Evolutionary conservation across 2,888 invertebrate genomes (phyloP), one percentile per base, ranked within the genome.

Genomic region (Perithous albicinctus): DNA sequence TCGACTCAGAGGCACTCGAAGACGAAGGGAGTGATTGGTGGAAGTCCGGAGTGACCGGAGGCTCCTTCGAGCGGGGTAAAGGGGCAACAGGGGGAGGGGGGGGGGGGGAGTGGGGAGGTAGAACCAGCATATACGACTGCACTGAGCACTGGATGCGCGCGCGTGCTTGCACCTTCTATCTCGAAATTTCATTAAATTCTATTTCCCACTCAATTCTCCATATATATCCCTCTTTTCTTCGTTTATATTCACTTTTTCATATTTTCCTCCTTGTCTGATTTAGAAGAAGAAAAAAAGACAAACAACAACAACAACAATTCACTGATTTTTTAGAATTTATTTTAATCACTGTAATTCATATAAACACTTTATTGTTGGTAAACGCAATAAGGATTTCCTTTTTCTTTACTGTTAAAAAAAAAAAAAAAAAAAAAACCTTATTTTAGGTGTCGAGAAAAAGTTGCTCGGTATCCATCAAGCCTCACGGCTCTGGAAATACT

Each of bases 401-500:
- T 51, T 64, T 43, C 51, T 20, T 7, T 26, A 26, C 15, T 10
- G 26, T 43, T 18, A 8, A 26, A 59, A n/a, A n/a, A n/a, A n/a
- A n/a, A n/a, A n/a, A n/a, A n/a, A n/a, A n/a, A n/a, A n/a, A n/a
- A n/a, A n/a, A n/a, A n/a, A n/a, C n/a, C n/a, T 29, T 56, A 23
- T 70, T 43, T 43, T 29, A 8, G 46, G 1, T 23, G 54, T 56
- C 20, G 54, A 56, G 26, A 18, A 15, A 61, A 15, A 78, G 59
- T 35, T 15, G 43, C 48, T 69, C 38, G n/a, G 41, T 38, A 43
- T 82, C 90, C 88, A 87, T 88, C 89, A 84, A 83, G 85, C 86
- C 87, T 86, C 89, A 86, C 88, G 89, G 86, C 89, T 89, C 86
- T 86, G 84, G 85, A 86, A 86, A 87, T 85, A 88, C 88, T 88